phyloP scores from a whole-genome alignment of 2,113 vertebrate genomes.

The Alectura lathami region DNA sequence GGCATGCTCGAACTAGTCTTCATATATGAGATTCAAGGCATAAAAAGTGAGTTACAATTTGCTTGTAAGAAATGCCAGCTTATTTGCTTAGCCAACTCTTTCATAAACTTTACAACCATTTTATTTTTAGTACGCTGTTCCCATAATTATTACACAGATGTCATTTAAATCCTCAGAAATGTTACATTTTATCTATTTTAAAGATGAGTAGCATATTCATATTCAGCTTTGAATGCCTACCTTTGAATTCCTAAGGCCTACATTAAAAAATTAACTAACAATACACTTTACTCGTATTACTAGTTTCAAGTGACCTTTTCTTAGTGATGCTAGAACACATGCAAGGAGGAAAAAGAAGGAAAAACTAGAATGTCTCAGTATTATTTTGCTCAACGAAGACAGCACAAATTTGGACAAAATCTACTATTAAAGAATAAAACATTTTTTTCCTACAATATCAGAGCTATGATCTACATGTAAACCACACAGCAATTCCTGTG shows the following conservation, averaged over 20 bases:
- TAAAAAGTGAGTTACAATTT: background rate
- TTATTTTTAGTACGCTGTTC: background rate
- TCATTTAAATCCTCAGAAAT: background rate
- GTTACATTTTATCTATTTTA: background rate
- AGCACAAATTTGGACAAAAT: background rate
- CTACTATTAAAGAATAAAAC: background rate
- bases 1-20: background rate
- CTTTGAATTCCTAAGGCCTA: background rate
- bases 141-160: background rate
- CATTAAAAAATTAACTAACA: background rate
- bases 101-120: background rate
- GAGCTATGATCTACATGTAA: background rate
- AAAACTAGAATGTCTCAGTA: background rate
- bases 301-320: background rate
- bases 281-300: background rate
- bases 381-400: background rate
- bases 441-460: background rate
- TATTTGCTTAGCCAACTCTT: background rate
- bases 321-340: background rate
- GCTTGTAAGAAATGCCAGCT: background rate
- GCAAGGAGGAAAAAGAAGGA: background rate
- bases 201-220: background rate
- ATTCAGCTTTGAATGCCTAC: background rate
- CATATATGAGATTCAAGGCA: background rate
- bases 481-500: background rate